Evolutionary conservation across 2,888 invertebrate genomes (phyloP).

Genomic region (Dicyrtoma fusca): DNA sequence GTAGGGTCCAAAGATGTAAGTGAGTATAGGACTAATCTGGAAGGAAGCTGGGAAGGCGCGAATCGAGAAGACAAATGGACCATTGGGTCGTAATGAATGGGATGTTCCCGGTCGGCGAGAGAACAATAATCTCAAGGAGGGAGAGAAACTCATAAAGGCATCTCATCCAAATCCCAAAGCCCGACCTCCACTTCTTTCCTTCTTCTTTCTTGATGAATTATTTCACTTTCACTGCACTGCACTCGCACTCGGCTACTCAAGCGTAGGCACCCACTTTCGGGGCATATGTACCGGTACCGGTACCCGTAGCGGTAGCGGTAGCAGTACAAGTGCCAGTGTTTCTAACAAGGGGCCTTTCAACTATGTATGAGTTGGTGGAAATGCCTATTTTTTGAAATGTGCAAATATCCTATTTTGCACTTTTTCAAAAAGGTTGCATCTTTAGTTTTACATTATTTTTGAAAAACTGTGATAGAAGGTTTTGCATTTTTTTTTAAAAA

Average conservation of each 20-base stretch:
- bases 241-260: not conserved
- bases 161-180: constrained; percentile 22
- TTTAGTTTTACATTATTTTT: no score
- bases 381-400: no score
- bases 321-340: no score
- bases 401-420: no score
- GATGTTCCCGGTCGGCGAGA: constrained; percentile 42
- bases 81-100: constrained; percentile 50
- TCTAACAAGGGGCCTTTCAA: no score
- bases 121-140: constrained; percentile 44
- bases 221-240: constrained; percentile 24
- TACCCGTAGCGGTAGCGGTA: no score
- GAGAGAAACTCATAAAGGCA: constrained; percentile 46
- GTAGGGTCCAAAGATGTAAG: not conserved
- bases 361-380: no score
- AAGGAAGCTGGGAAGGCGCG: constrained; percentile 37
- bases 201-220: constrained; percentile 40
- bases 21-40: constrained; percentile 35
- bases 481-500: no score
- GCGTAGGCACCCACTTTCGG: no score
- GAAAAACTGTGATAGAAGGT: no score
- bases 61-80: constrained; percentile 46
- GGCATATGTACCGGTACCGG: no score
- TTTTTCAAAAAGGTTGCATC: no score
- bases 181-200: constrained; percentile 28